Evolutionary conservation across 2,888 invertebrate species (phyloP), one percentile per base, ranked within the genome.

Genomic region (Phalangium opilio): DNA sequence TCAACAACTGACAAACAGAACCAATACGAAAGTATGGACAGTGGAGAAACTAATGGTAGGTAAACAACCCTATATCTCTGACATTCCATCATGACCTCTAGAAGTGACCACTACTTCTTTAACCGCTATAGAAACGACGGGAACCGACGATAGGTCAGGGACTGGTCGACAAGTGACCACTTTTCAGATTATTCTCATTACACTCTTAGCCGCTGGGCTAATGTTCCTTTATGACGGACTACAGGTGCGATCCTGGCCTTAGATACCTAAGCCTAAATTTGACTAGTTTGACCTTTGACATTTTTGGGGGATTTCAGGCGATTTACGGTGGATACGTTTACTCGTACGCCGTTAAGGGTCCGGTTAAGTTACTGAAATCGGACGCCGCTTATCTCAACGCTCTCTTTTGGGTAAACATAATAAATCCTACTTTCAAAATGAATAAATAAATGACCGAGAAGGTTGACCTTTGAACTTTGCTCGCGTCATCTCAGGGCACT

Each of bases 221-320:
- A 58, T 69, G 32, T 70, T 70, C 57, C 59, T 70, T 21, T 68
- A 64, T 50, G 70, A 70, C 54, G 70, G 70, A 3, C 51, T 70
- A 18, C 69, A 70, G 65, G 70, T 69, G 27, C 27, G 5, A 27
- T 27, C 27, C 8, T 27, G 64, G 43, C 55, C 69, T n/a, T 67
- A 69, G 51, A 68, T 69, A 5, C 62, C 27, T 27, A 27, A 27
- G 27, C 27, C 27, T 27, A 63, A 48, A 70, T 69, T 56, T 70
- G 70, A 69, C 67, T 68, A 27, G 19, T 41, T 18, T 41, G 14
- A 17, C 19, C 18, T 17, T 41, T 41, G 17, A 21, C 41, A 7
- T 8, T 58, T 57, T 60, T n/a, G n/a, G n/a, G 14, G 5, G 27
- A 27, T 41, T 36, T 36, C 42, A 70, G 69, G 68, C 68, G 11